Evolutionary conservation across 2,797 vertebrate genomes (phyloP).

Genomic region (Hoplostethus mediterraneus): DNA sequence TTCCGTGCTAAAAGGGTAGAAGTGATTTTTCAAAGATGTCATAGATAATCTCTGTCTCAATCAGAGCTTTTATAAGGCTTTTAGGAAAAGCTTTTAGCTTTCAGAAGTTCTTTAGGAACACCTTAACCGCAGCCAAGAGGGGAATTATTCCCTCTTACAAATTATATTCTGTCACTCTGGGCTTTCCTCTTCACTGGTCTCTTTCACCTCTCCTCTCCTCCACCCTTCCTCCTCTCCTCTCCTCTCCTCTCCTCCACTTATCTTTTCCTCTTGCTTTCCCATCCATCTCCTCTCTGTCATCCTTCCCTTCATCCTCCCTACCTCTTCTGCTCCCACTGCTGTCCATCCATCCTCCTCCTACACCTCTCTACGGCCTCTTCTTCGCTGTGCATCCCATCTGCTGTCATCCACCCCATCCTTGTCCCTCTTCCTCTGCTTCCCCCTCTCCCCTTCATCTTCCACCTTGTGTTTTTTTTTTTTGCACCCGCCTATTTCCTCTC

Average conservation of each 20-base stretch:
- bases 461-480: slow-evolving; percentile 7
- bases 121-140: neutral
- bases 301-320: neutral
- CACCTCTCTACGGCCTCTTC: neutral
- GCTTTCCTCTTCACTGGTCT: neutral
- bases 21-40: no score
- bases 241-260: neutral
- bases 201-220: neutral
- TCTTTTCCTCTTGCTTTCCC: neutral
- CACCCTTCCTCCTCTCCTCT: neutral
- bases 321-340: slow-evolving; percentile 11
- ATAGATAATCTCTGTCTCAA: no score
- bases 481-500: slow-evolving; percentile 18
- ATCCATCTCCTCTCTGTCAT: neutral
- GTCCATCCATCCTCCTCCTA: neutral
- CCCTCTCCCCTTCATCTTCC: slow-evolving; percentile 6
- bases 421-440: slow-evolving; percentile 8
- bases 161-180: neutral
- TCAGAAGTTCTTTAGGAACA: neutral
- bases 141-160: neutral
- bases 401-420: neutral
- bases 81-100: slow-evolving; percentile 1
- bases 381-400: slow-evolving; percentile 8
- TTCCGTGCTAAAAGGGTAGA: no score
- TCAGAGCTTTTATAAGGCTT: neutral